Conservation (phyloP, 2,888 invertebrate genomes). For the Bhutanitis thaidina region DNA sequence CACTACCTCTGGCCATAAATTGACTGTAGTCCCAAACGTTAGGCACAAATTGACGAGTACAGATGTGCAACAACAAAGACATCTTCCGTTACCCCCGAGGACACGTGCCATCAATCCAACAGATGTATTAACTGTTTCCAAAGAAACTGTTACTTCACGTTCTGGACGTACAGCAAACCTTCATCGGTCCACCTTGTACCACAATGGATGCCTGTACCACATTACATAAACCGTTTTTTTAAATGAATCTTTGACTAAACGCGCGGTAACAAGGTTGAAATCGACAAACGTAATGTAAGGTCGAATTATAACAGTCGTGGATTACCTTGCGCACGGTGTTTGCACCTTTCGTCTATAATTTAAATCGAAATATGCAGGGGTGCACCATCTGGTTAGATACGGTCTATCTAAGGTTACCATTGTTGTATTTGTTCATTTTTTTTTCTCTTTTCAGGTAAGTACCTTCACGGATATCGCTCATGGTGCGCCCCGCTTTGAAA, state of each 20-base stretch:
- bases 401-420: slow-evolving; percentile 16
- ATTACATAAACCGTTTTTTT: neutral
- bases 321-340: slow-evolving; percentile 14
- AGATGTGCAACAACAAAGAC: too few species aligned
- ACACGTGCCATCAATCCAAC: neutral
- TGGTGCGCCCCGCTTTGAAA: neutral
- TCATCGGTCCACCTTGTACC: slow-evolving; percentile 11
- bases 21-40: too few species aligned
- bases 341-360: slow-evolving; percentile 21
- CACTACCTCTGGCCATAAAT: too few species aligned
- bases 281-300: neutral
- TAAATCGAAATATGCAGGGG: slow-evolving; percentile 15
- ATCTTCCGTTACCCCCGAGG: neutral
- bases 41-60: too few species aligned
- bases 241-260: neutral
- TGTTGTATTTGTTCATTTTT: slow-evolving; percentile 24
- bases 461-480: neutral
- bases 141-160: slow-evolving; percentile 8
- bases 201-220: slow-evolving; percentile 5
- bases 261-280: too few species aligned
- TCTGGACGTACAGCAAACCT: slow-evolving; percentile 1
- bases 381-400: slow-evolving; percentile 20
- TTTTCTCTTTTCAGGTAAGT: slow-evolving; percentile 32
- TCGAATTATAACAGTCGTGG: slow-evolving; percentile 9
- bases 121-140: slow-evolving; percentile 11